Base-by-base conservation (phyloP, 30 jellyfish, hydroid and myxozoan genomes). In the Aurelia coerulea region DNA sequence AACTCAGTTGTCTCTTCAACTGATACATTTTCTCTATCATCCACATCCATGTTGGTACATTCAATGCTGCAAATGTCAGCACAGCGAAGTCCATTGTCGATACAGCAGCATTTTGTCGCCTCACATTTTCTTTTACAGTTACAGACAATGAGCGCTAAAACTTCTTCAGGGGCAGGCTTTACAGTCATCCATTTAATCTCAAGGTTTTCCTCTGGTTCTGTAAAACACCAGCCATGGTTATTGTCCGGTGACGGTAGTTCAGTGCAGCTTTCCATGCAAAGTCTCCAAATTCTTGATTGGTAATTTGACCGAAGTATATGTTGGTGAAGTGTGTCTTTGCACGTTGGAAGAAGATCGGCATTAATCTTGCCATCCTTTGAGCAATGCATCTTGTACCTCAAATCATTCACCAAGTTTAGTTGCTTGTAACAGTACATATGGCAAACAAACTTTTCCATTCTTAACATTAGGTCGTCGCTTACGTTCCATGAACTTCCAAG, bases 341-440 rank as follows among this genome's bases (percentile, higher is more conserved):
- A 86, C 23, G 94, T 90, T 76, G 92, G 94, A 29, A 76, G 59
- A 51, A 64, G 66, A 14, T 84, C 69, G 29, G 83, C 71, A 42
- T 29, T 35, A 52, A 50, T 63, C 16, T 74, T 84, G 50, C 92
- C 92, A 59, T 53, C 84, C 23, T 86, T 76, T 53, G 60, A 42
- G 85, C 93, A 76, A 86, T 76, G 85, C 72, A 86, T 86, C 65
- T 59, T 76, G 78, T n/a, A n/a, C n/a, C n/a, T n/a, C n/a, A n/a
- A n/a, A n/a, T n/a, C n/a, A n/a, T n/a, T n/a, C n/a, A n/a, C 63
- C 70, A 52, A 60, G 70, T 35, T 86, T 76, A 80, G 87, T 46
- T 76, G 81, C 87, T 64, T 84, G 66, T 37, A 84, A 71, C 93
- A 86, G 81, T 72, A 72, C 80, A 84, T 58, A 70, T 52, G 82